Conservation (phyloP, 2,888 invertebrate species). For the Formica aserva region DNA sequence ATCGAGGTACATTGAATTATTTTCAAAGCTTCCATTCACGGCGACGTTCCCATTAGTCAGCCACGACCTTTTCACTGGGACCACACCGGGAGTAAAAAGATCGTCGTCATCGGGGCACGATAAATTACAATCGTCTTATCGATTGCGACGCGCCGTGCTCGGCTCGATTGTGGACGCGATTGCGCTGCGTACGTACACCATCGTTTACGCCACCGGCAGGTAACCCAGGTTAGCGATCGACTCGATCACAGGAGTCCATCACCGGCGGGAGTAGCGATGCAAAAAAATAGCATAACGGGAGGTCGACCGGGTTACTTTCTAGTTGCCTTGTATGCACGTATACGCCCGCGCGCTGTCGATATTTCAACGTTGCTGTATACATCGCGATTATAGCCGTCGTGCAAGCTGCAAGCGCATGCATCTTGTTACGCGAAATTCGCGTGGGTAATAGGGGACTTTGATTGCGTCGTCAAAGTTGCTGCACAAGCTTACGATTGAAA, state of each 20-base stretch:
- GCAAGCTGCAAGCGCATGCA: conserved; percentile 46
- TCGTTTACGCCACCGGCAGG: conserved; percentile 43
- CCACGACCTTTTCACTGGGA: conserved; percentile 36
- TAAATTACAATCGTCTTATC: conserved; percentile 70
- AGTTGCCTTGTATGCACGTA: conserved; percentile 63
- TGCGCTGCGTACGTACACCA: conserved; percentile 14
- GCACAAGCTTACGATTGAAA: conserved; percentile 11
- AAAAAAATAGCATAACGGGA: conserved; percentile 62
- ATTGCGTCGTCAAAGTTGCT: conserved; percentile 54
- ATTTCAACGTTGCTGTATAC: conserved; percentile 48
- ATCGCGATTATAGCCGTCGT: conserved; percentile 38
- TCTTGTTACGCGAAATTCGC: conserved; percentile 57
- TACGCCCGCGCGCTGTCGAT: conserved; percentile 54
- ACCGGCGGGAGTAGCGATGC: conserved; percentile 34
- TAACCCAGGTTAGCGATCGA: conserved; percentile 22
- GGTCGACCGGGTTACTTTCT: conserved; percentile 74
- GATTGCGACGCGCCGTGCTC: conserved; percentile 66
- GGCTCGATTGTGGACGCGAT: conserved; percentile 64
- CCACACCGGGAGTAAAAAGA: conserved; percentile 39
- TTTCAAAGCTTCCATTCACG: conserved; percentile 26
- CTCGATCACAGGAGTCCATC: conserved; percentile 46
- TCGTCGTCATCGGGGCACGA: conserved; percentile 64
- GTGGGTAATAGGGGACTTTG: conserved; percentile 51
- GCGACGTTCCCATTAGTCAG: conserved; percentile 44
- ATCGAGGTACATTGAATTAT: conserved; percentile 43